Evolutionary conservation across 2,113 vertebrate genomes (phyloP).

Genomic region (Columbina picui): DNA sequence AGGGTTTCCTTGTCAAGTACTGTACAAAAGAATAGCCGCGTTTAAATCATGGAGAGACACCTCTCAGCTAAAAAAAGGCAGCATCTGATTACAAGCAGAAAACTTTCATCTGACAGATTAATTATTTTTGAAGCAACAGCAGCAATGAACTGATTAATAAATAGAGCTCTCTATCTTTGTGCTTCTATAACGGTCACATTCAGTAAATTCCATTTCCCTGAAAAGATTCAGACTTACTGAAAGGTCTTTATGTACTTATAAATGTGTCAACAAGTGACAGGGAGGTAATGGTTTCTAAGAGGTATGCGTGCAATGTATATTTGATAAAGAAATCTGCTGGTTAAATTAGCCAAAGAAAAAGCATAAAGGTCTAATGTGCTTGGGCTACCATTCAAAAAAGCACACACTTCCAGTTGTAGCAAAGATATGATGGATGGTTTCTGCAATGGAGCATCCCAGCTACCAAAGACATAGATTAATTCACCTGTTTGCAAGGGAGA

Average conservation of each 20-base stretch:
- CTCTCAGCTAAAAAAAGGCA: not conserved
- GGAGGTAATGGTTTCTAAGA: constrained; percentile 9
- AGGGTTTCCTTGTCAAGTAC: not conserved
- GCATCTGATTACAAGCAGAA: constrained; percentile 3
- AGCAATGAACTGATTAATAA: constrained; percentile 50
- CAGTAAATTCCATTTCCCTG: constrained; percentile 47
- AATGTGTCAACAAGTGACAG: constrained; percentile 39
- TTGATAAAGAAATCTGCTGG: constrained; percentile 46
- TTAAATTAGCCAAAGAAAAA: constrained; percentile 42
- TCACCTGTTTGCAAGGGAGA: not conserved
- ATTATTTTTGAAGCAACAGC: constrained; percentile 52
- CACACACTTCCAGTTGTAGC: not conserved
- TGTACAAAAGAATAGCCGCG: not conserved
- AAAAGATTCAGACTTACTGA: constrained; percentile 44
- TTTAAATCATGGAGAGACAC: not conserved
- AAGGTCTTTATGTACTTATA: constrained; percentile 34
- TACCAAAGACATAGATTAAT: not conserved
- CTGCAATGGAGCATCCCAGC: not conserved
- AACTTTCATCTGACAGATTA: constrained; percentile 47
- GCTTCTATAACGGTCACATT: constrained; percentile 49
- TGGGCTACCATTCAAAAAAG: not conserved
- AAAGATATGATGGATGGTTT: not conserved
- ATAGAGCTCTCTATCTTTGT: not conserved
- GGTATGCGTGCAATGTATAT: not conserved
- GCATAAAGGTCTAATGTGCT: not conserved